These are phyloP conservation scores for Oceanites oceanicus DNA, from an alignment of 2,113 vertebrate genomes.

Conservation along the genomic window DNA sequence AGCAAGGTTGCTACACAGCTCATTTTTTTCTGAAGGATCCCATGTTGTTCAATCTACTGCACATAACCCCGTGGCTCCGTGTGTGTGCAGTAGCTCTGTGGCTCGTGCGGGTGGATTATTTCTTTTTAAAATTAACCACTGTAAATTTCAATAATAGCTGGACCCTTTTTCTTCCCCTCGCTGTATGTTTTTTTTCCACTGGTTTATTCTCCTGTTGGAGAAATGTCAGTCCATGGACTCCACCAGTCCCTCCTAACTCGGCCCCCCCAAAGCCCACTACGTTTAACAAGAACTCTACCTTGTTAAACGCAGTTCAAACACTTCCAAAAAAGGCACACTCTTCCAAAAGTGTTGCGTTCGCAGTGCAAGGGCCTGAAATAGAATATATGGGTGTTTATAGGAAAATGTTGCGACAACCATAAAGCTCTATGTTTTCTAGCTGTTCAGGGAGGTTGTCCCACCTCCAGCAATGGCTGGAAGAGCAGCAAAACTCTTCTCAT, in stretches of 20 bases:
- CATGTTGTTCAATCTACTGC: background rate
- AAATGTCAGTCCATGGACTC: background rate
- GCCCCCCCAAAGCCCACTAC: background rate
- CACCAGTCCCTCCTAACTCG: background rate
- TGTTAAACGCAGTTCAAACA: background rate
- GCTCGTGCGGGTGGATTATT: fast-evolving
- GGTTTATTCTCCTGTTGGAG: background rate
- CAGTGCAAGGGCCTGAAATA: background rate
- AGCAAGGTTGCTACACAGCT: background rate
- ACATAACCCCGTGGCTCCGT: fast-evolving
- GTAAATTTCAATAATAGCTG: background rate
- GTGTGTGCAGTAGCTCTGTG: background rate
- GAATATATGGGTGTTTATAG: background rate
- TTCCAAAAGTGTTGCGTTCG: background rate
- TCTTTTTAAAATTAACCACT: background rate
- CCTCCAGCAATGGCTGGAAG: background rate
- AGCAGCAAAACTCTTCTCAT: background rate
- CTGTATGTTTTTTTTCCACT: background rate
- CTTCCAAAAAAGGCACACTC: background rate
- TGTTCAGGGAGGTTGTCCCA: background rate
- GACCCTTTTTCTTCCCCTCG: background rate
- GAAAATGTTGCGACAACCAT: background rate
- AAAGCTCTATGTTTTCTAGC: background rate
- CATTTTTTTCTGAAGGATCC: background rate
- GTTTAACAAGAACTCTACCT: fast-evolving